Evolutionary conservation across 2,888 invertebrate species (phyloP).

Genomic region (Frankliniella intonsa): DNA sequence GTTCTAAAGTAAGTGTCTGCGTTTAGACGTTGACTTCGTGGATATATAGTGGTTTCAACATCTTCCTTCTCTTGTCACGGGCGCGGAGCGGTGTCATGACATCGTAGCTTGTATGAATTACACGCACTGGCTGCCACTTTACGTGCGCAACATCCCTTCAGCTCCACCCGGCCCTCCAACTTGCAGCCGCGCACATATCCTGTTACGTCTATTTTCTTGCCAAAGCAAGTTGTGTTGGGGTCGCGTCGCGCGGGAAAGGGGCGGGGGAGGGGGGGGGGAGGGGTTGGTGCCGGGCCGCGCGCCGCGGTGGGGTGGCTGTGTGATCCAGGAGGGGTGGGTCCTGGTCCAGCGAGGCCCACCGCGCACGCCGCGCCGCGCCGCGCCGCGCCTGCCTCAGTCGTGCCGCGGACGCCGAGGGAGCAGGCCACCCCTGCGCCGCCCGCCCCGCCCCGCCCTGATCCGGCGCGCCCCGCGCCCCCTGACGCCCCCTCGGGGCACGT

Average conservation of each 20-base stretch:
- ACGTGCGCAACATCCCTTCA: too few relatives aligned
- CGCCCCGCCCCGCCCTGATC: neutral
- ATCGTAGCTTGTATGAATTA: too few relatives aligned
- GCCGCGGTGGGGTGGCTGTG: neutral
- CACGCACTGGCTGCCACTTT: too few relatives aligned
- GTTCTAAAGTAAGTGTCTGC: too few relatives aligned
- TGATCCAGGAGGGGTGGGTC: neutral
- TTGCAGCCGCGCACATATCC: too few relatives aligned
- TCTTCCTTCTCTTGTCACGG: too few relatives aligned
- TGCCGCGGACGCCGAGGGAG: neutral
- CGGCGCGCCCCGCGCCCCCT: neutral
- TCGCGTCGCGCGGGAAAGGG: neutral
- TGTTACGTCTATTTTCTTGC: too few relatives aligned
- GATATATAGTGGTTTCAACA: too few relatives aligned
- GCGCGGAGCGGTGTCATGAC: too few relatives aligned
- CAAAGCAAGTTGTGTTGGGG: neutral
- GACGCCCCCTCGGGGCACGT: too few relatives aligned
- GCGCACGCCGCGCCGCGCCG: neutral
- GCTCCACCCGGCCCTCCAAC: too few relatives aligned
- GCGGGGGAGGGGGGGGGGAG: neutral
- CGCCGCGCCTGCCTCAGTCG: neutral
- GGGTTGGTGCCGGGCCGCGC: neutral
- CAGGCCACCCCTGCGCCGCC: neutral
- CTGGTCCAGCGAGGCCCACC: neutral
- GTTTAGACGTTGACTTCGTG: too few relatives aligned